These are phyloP conservation scores for Cyanoliseus patagonus DNA, from an alignment of 2,113 vertebrate genomes.

Conservation along the genomic window DNA sequence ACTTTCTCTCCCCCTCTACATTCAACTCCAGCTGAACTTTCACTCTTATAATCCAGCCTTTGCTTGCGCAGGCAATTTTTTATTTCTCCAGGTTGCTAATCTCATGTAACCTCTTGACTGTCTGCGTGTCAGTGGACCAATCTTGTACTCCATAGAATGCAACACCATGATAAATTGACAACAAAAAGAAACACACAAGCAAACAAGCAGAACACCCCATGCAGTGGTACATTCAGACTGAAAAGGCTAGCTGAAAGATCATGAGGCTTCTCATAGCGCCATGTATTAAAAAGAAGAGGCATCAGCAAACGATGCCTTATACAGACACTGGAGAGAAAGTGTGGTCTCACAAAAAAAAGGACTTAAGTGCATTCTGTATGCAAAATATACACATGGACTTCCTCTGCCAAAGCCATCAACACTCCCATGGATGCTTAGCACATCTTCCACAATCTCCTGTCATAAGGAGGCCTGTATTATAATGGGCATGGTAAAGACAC, in stretches of 20 bases:
- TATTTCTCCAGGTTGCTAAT: background rate
- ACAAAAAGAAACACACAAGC: background rate
- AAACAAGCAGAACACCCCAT: background rate
- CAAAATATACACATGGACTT: background rate
- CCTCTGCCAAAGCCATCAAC: background rate
- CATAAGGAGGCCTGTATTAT: background rate
- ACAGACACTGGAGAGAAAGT: background rate
- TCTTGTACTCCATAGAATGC: background rate
- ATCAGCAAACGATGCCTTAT: background rate
- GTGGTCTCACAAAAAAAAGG: background rate
- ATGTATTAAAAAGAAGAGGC: background rate
- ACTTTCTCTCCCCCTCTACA: background rate
- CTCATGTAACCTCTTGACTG: background rate
- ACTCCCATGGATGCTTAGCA: background rate
- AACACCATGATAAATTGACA: background rate
- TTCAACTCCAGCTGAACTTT: background rate
- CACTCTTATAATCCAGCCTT: background rate
- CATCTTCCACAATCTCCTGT: background rate
- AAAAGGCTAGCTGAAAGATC: background rate
- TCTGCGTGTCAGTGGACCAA: background rate
- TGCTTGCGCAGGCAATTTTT: background rate
- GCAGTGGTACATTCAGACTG: background rate
- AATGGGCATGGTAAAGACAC: background rate
- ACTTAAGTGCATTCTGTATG: background rate
- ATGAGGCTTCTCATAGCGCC: fast-evolving